Evolutionary conservation across 30 jellyfish, hydroid and myxozoan species (phyloP).

Genomic region (Chrysaora quinquecirrha): DNA sequence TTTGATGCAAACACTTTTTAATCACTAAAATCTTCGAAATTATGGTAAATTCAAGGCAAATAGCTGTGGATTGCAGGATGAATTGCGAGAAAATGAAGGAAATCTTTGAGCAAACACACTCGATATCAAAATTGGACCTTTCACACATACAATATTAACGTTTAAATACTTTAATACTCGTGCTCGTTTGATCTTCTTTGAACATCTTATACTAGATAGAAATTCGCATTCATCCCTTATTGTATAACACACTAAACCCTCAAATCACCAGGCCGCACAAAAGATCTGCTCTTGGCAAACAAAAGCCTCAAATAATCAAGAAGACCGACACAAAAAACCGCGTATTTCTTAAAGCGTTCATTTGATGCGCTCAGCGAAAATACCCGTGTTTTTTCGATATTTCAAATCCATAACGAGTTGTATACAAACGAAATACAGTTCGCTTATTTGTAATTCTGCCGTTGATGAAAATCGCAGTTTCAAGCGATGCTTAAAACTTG

Average conservation of each 20-base stretch:
- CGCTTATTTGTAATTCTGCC: too few relatives aligned
- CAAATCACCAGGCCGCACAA: slow-evolving; percentile 63
- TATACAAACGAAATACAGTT: too few relatives aligned
- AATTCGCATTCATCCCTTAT: slow-evolving; percentile 36
- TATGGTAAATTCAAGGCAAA: slow-evolving; percentile 34
- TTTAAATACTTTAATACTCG: slow-evolving; percentile 64
- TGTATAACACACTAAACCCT: slow-evolving; percentile 28
- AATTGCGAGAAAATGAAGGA: slow-evolving; percentile 42
- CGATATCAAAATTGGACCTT: slow-evolving; percentile 62
- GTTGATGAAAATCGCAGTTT: too few relatives aligned
- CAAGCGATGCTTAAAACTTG: too few relatives aligned
- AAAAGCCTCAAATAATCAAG: slow-evolving; percentile 45
- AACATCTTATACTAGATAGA: slow-evolving; percentile 53
- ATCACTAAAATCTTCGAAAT: background rate
- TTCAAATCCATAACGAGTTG: too few relatives aligned
- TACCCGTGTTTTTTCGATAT: slow-evolving; percentile 22
- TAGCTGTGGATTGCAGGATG: slow-evolving; percentile 48
- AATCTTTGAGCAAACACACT: slow-evolving; percentile 45
- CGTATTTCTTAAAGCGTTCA: slow-evolving; percentile 6
- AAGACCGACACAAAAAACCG: slow-evolving; percentile 60
- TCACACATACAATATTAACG: slow-evolving; percentile 61
- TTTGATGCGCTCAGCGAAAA: slow-evolving; percentile 2
- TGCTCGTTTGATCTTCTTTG: slow-evolving; percentile 71
- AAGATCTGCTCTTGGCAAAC: slow-evolving; percentile 15
- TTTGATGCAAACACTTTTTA: background rate